Evolutionary conservation across 37 sponge, comb jelly and placozoan species (phyloP).

Genomic region (Hormiphora californensis): DNA sequence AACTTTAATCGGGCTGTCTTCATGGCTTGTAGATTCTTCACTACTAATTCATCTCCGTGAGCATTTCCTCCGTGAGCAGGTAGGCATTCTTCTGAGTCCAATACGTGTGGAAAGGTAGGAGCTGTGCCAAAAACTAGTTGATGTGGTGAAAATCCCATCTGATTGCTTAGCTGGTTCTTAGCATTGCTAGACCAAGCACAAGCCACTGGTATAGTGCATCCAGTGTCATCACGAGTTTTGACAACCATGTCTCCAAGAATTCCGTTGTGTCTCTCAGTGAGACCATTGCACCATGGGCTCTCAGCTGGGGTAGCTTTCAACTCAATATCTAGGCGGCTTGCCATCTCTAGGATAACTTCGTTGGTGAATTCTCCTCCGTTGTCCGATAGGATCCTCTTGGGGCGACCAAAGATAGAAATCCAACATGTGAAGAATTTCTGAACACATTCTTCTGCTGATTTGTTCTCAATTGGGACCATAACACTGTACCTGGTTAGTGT

Average conservation of each 20-base stretch:
- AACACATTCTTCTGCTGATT: not conserved
- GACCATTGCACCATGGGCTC: not conserved
- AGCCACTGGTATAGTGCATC: not conserved
- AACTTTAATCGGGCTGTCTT: not conserved
- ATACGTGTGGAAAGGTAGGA: no score
- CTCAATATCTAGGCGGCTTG: no score
- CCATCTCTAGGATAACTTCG: no score
- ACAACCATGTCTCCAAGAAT: conserved; percentile 2
- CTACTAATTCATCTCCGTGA: no score
- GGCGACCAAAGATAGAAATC: not conserved
- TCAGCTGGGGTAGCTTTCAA: not conserved
- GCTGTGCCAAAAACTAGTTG: conserved; percentile 2
- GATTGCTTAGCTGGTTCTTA: conserved; percentile 1
- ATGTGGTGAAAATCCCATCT: not conserved
- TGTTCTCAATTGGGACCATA: not conserved
- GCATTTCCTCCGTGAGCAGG: no score
- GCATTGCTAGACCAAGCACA: conserved; percentile 15
- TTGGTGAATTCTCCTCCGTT: conserved; percentile 16
- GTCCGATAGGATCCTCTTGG: not conserved
- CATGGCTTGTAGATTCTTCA: conserved; percentile 13
- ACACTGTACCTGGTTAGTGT: not conserved
- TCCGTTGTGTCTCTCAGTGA: not conserved
- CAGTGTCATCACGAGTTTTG: not conserved
- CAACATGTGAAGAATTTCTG: not conserved
- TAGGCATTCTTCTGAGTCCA: no score